These are phyloP conservation scores for Danionella cerebrum DNA, from an alignment of 2,113 vertebrate genomes.

Conservation along the genomic window DNA sequence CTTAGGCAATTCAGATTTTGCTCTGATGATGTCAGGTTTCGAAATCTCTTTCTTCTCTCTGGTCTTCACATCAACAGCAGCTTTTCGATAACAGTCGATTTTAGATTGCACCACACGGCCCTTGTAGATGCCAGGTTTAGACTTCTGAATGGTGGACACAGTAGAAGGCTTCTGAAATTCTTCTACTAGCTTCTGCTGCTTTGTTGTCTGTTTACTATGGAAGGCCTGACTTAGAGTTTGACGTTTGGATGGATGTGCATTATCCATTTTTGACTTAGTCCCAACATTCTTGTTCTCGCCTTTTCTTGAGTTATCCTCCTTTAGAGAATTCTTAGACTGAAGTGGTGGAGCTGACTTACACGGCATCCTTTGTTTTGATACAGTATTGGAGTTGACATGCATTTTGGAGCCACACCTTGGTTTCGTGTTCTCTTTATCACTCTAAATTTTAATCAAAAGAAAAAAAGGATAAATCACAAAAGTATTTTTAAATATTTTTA, in stretches of 20 bases:
- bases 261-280: not conserved
- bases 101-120: slow-evolving; percentile 83
- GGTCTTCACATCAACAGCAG: slow-evolving; percentile 23
- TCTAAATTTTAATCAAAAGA: slow-evolving; percentile 36
- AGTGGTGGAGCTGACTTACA: slow-evolving; percentile 19
- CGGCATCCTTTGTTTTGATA: slow-evolving; percentile 16
- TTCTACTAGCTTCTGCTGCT: slow-evolving; percentile 47
- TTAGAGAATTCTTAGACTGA: slow-evolving; percentile 40
- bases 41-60: slow-evolving; percentile 32
- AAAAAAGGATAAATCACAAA: not conserved
- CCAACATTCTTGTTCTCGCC: slow-evolving; percentile 10
- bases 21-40: slow-evolving; percentile 36
- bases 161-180: slow-evolving; percentile 57
- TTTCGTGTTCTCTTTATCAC: slow-evolving; percentile 63
- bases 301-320: slow-evolving; percentile 21
- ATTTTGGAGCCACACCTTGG: slow-evolving; percentile 37
- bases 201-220: slow-evolving; percentile 55
- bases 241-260: slow-evolving; percentile 26
- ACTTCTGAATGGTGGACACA: slow-evolving; percentile 43
- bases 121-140: slow-evolving; percentile 73
- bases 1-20: slow-evolving; percentile 15
- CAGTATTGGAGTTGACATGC: slow-evolving; percentile 18
- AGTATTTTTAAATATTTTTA: not conserved
- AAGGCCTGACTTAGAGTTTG: slow-evolving; percentile 61
- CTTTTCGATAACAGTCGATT: slow-evolving; percentile 81